Evolutionary conservation across 2,797 vertebrate genomes (phyloP).

Genomic region (Tragelaphus eurycerus): DNA sequence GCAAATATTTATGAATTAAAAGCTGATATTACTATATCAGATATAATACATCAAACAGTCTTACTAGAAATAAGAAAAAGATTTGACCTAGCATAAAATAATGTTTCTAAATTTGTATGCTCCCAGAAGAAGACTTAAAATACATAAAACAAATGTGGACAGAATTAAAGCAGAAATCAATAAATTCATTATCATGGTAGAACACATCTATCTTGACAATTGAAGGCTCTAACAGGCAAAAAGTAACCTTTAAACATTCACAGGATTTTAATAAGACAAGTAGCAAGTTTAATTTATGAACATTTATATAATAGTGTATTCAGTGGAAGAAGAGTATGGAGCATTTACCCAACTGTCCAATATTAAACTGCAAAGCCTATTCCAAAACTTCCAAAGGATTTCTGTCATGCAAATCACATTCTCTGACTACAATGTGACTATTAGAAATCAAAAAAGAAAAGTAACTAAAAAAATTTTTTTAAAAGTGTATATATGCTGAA

Average conservation of each 20-base stretch:
- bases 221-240: background rate
- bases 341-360: background rate
- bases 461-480: background rate
- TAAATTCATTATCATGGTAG: background rate
- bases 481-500: background rate
- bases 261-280: background rate
- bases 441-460: constrained; percentile 6
- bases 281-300: background rate
- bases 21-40: background rate
- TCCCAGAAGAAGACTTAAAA: background rate
- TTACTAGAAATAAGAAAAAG: background rate
- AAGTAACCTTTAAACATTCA: background rate
- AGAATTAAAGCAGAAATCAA: constrained; percentile 17
- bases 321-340: background rate
- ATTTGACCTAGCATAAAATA: background rate
- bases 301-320: background rate
- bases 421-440: background rate
- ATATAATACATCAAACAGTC: background rate
- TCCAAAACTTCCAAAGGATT: background rate
- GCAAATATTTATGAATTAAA: background rate
- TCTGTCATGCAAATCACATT: background rate
- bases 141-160: constrained; percentile 18
- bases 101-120: background rate
- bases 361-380: background rate
- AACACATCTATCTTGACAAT: background rate